phyloP scores from a whole-genome alignment of 2,888 invertebrate genomes.

The Leptura quadrifasciata region DNA sequence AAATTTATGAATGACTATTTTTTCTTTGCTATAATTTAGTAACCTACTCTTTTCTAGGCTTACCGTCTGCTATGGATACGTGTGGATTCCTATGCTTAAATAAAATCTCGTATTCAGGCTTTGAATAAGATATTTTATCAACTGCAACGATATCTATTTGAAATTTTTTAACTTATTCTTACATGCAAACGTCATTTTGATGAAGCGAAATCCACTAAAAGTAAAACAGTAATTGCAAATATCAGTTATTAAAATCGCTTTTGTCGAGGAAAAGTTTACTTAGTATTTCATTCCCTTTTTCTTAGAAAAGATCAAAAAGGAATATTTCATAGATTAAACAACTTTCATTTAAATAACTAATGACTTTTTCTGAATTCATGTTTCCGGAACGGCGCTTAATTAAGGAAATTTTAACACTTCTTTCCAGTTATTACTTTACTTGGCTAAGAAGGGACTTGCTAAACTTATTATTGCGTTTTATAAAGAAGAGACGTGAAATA shows the following conservation, averaged over 20 bases:
- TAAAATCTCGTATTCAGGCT: no score
- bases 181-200: background rate
- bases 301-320: conserved; percentile 27
- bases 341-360: conserved; percentile 57
- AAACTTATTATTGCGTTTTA: conserved; percentile 52
- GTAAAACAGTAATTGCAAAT: background rate
- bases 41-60: no score
- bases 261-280: conserved; percentile 31
- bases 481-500: conserved; percentile 44
- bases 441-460: conserved; percentile 47
- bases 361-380: conserved; percentile 56
- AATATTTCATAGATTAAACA: conserved; percentile 31
- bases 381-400: conserved; percentile 57
- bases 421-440: conserved; percentile 53
- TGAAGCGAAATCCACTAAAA: background rate
- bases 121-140: background rate
- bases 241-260: conserved; percentile 29
- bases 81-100: background rate
- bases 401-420: conserved; percentile 57
- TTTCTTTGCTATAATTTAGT: no score
- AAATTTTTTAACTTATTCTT: background rate
- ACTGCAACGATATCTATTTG: background rate
- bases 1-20: no score
- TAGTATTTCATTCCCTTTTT: conserved; percentile 17
- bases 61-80: background rate